Evolutionary conservation across 2,113 vertebrate species (phyloP), one percentile per base, ranked within the genome.

Genomic region (Eubucco bourcierii): DNA sequence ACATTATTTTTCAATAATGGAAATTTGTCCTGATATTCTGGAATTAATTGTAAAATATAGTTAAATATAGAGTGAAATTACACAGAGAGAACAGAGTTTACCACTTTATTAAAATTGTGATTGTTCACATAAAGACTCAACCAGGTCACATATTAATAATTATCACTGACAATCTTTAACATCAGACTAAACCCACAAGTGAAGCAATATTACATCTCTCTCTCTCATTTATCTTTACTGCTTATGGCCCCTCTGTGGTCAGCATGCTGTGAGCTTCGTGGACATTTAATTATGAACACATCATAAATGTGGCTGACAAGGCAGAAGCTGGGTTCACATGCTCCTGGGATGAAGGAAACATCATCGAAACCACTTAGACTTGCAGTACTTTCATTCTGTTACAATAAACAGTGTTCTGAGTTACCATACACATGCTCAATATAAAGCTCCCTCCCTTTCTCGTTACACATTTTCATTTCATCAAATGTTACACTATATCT

Each of bases 121-220:
- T 97, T 92, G 96, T 96, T 97, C 97, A 94, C 92, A 97, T 97
- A 96, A 97, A 97, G 98, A 98, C 97, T 97, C 96, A 97, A 96
- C 97, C 98, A 97, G 98, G 98, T 98, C 98, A 98, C 97, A 97
- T 97, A 98, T 98, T 98, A 98, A 98, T 98, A 98, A 99, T 98
- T 98, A 98, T 98, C 98, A 96, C 97, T 98, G 98, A 98, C 98
- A 98, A 98, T 98, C 98, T 98, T 98, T 98, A 98, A 98, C 98
- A 97, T 98, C 98, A 98, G 97, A 98, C 73, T 88, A 98, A 98
- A 98, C 98, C 98, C 98, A 98, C 98, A 97, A 98, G 98, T 98
- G 98, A 97, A 97, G 97, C 98, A 97, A 98, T 98, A 99, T 98
- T 98, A 97, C 98, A 98, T 97, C 97, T 97, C 98, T 98, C 87